Evolutionary conservation across 2,888 invertebrate species (phyloP).

Genomic region (Strigamia crassipes): DNA sequence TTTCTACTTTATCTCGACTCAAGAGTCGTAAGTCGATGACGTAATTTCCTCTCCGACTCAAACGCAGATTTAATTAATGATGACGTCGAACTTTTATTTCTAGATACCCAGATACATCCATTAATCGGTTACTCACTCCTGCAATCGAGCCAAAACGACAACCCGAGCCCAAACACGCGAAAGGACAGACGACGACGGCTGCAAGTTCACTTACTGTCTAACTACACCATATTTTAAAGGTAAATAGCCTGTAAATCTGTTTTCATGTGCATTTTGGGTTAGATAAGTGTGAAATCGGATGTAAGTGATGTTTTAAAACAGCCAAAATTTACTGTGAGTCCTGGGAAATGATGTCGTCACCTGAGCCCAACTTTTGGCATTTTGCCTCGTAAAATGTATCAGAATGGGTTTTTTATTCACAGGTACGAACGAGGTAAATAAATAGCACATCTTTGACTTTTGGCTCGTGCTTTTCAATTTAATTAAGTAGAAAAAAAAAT

Average conservation of each 20-base stretch:
- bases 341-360: constrained; percentile 35
- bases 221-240: constrained; percentile 34
- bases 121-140: constrained; percentile 27
- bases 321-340: neutral
- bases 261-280: neutral
- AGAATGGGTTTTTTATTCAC: constrained; percentile 31
- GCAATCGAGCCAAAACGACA: constrained; percentile 10
- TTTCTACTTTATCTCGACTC: too few species aligned
- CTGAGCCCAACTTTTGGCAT: constrained; percentile 35
- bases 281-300: neutral
- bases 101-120: neutral
- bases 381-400: constrained; percentile 39
- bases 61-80: neutral
- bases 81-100: neutral
- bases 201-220: constrained; percentile 10
- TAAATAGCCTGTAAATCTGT: neutral
- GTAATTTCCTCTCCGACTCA: neutral
- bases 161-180: constrained; percentile 7
- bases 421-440: constrained; percentile 26
- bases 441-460: neutral
- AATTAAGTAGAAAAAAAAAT: neutral
- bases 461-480: neutral
- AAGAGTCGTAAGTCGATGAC: neutral
- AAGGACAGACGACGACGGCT: constrained; percentile 22
- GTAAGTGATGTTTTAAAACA: neutral